phyloP scores from a whole-genome alignment of 1,140 invertebrate species.

The Aleiodes sp. region DNA sequence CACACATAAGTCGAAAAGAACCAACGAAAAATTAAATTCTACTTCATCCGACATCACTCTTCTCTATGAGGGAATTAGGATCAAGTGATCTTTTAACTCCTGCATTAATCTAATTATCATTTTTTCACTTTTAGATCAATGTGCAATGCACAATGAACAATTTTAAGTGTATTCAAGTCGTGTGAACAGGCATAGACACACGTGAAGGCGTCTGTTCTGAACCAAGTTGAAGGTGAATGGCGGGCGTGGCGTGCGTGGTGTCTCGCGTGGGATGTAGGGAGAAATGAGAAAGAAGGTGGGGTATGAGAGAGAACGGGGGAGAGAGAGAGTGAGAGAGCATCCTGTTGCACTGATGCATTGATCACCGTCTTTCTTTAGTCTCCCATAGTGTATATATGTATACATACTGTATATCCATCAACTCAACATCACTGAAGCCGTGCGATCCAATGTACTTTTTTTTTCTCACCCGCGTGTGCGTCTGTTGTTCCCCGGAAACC shows the following conservation, averaged over 20 bases:
- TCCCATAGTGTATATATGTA: background rate
- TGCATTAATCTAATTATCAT: background rate
- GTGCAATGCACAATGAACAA: background rate
- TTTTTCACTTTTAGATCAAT: background rate
- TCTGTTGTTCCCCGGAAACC: background rate
- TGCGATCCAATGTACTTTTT: conserved; percentile 31
- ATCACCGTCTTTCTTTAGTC: conserved; percentile 49
- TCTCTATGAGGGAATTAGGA: background rate
- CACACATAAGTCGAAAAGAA: no score
- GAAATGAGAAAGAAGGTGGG: background rate
- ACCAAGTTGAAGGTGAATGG: conserved; percentile 61
- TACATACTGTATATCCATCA: background rate
- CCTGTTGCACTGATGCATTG: conserved; percentile 52
- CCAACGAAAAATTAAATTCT: background rate
- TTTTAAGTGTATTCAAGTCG: conserved; percentile 2
- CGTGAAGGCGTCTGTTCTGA: conserved; percentile 26
- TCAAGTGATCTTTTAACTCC: background rate
- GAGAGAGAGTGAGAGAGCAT: conserved; percentile 48
- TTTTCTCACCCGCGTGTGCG: conserved; percentile 4
- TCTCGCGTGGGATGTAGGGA: background rate
- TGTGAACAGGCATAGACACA: conserved; percentile 30
- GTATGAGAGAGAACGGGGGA: background rate
- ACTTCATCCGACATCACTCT: background rate
- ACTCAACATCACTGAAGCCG: background rate
- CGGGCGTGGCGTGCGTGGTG: conserved; percentile 4